These are phyloP conservation scores for Malurus elegans DNA, from an alignment of 2,113 vertebrate species.

Conservation along the genomic window DNA sequence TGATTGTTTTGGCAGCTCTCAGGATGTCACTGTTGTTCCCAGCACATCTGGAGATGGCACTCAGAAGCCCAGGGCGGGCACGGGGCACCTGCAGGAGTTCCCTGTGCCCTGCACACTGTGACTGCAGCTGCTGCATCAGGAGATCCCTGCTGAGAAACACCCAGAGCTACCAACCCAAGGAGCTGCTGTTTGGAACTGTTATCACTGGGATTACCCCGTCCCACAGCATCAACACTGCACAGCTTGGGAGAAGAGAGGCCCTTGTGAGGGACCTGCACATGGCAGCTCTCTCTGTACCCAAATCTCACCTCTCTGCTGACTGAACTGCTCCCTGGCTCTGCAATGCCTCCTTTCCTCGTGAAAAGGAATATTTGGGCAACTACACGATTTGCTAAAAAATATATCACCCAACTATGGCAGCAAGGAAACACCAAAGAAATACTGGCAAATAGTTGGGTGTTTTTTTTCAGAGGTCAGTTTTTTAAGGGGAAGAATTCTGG, in stretches of 20 bases:
- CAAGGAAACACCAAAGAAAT: not conserved
- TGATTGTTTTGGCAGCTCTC: slow-evolving; percentile 15
- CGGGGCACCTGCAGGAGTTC: not conserved
- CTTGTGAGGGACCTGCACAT: not conserved
- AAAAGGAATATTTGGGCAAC: not conserved
- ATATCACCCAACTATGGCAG: not conserved
- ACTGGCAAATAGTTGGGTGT: not conserved
- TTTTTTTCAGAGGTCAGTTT: not conserved
- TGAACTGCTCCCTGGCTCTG: not conserved
- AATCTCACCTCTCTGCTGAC: not conserved
- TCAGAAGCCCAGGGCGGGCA: not conserved
- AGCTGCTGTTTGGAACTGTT: not conserved
- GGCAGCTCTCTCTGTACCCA: not conserved
- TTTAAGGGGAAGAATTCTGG: not conserved
- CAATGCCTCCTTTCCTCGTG: not conserved
- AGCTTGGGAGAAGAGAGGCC: not conserved
- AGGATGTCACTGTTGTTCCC: slow-evolving; percentile 10
- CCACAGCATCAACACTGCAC: not conserved
- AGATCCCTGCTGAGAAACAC: not conserved
- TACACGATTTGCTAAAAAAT: not conserved
- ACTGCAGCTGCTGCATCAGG: not conserved
- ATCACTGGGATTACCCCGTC: not conserved
- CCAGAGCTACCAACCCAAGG: not conserved
- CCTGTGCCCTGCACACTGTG: accelerated
- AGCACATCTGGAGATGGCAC: not conserved